Evolutionary conservation across 2,113 vertebrate species (phyloP), one percentile per base, ranked within the genome.

Genomic region (Sinosuthora webbiana): DNA sequence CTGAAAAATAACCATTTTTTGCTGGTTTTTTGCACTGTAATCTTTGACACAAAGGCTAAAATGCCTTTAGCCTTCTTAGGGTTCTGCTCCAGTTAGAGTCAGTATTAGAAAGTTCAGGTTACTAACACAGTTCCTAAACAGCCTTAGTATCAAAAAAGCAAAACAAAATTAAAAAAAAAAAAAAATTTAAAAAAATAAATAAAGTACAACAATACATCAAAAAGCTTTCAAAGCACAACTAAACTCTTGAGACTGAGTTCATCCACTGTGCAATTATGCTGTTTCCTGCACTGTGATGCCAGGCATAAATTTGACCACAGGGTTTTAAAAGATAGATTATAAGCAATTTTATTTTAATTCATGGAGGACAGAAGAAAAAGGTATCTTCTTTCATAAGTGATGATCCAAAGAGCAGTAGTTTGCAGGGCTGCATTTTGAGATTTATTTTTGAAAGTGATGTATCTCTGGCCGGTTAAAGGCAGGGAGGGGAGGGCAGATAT

Each of bases 261-360:
- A 67, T 74, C 77, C n/a, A 62, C 68, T 57, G 68, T 44, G 50
- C 59, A 84, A 37, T 89, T 91, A 91, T 44, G 23, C 9, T 90
- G 33, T 82, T 89, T 86, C 69, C 31, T 73, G 62, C 24, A 6
- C 44, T 55, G 49, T 52, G 73, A 76, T 47, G n/a, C 44, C 57
- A 84, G 70, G 81, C 65, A 94, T 93, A 31, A 79, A 94, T 59
- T 64, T 77, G 84, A 62, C 56, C 45, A 19, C 2, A 10, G n/a
- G 56, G 17, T 18, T 80, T 88, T 91, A 60, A 92, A 90, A 47
- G 89, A 49, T 62, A 42, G 71, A 81, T 84, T 83, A 60, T 56
- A 82, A 83, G n/a, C 64, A 71, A 96, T 63, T 96, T 91, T 47
- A 78, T 94, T 97, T 94, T 47, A 95, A 93, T 91, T 89, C 35